Conservation (phyloP, 2,797 vertebrate genomes). For the Sebastiscus albofasciatus region DNA sequence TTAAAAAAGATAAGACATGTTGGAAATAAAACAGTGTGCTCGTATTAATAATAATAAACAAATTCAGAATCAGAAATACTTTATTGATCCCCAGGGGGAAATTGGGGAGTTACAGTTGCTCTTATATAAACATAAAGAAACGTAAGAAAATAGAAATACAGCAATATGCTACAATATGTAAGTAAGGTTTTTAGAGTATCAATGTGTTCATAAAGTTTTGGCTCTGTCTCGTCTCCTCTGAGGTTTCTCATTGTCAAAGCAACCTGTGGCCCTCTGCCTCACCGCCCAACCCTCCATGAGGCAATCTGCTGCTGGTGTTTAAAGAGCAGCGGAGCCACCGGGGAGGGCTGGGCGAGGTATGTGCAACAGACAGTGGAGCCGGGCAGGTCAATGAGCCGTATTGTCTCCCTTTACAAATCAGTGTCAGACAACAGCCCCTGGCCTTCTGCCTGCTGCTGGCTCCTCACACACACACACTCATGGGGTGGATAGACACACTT, state of each 20-base stretch:
- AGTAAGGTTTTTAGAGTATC: background rate
- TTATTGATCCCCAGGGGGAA: no score
- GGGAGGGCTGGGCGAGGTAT: conserved; percentile 74
- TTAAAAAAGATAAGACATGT: no score
- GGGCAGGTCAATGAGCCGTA: conserved; percentile 82
- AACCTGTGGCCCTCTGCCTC: conserved; percentile 62
- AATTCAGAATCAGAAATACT: no score
- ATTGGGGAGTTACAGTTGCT: no score
- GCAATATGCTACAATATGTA: no score
- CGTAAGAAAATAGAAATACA: no score
- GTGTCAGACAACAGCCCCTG: conserved; percentile 83
- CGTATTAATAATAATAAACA: no score
- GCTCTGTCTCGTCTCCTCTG: conserved; percentile 16
- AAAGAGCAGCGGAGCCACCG: conserved; percentile 63
- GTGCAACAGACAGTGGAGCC: conserved; percentile 84
- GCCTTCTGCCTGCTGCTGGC: conserved; percentile 80
- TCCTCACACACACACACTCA: conserved; percentile 20
- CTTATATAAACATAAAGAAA: no score
- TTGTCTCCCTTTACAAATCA: conserved; percentile 87
- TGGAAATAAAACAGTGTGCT: no score
- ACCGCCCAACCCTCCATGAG: conserved; percentile 16
- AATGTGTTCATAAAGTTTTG: conserved; percentile 16
- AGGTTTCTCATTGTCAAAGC: conserved; percentile 84
- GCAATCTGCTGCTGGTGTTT: conserved; percentile 82
- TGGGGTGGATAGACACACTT: conserved; percentile 64